A percentile compares a stretch with the other conserved stretches of the same genome.
phyloP scores from a whole-genome alignment of 2,113 vertebrate genomes.

The Lathamus discolor region DNA sequence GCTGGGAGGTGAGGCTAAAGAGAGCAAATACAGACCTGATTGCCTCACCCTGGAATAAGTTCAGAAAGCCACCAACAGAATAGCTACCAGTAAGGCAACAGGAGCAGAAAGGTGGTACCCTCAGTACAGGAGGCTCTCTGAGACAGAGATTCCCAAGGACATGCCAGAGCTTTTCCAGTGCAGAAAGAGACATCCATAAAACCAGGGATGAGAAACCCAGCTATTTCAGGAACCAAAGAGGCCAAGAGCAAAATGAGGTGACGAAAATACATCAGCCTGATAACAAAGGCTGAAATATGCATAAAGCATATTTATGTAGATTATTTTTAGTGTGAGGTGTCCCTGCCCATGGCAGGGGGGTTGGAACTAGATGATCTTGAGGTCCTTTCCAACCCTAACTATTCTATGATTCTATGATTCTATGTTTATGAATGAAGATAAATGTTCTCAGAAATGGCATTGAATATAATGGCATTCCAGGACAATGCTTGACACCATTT shows the following conservation, averaged over 20 bases:
- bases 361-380: too few species aligned
- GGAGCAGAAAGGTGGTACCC: not conserved
- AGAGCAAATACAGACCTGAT: not conserved
- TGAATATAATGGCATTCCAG: not conserved
- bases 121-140: fast-evolving
- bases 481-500: not conserved
- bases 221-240: not conserved
- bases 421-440: not conserved
- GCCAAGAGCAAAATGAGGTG: not conserved
- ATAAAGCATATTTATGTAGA: not conserved
- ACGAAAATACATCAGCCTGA: not conserved
- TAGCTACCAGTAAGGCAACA: not conserved
- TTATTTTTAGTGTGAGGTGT: too few species aligned
- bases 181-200: not conserved
- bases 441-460: not conserved
- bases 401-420: too few species aligned
- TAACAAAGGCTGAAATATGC: not conserved
- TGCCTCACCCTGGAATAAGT: not conserved
- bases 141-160: not conserved
- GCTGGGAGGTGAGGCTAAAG: not conserved
- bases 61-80: fast-evolving
- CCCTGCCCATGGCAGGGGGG: too few species aligned
- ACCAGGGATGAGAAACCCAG: not conserved
- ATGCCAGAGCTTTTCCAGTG: not conserved
- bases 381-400: too few species aligned